phyloP scores from a whole-genome alignment of 2,888 invertebrate species.

The Cataglyphis livida region DNA sequence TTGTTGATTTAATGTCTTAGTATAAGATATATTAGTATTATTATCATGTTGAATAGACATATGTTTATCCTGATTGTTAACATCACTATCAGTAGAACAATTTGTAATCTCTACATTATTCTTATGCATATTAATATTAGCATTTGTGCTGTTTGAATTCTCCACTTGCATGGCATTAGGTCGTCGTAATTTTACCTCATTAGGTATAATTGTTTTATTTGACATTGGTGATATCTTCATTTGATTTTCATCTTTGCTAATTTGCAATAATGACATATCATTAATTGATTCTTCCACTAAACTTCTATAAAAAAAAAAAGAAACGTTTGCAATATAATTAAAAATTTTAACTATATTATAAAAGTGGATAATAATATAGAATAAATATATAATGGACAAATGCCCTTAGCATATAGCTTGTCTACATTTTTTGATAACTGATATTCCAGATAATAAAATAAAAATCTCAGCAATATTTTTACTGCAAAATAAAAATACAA shows the following conservation, averaged over 20 bases:
- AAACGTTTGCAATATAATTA: not conserved
- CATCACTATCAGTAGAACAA: not conserved
- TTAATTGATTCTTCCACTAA: slow-evolving; percentile 49
- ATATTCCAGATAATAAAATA: not conserved
- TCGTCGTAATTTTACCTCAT: not conserved
- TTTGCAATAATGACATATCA: slow-evolving; percentile 5
- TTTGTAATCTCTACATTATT: not conserved
- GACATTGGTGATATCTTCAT: not conserved
- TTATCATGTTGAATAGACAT: not conserved
- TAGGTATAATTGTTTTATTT: not conserved
- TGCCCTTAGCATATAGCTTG: not conserved
- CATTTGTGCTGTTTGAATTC: not conserved
- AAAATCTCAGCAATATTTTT: not conserved
- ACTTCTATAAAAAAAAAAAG: slow-evolving; percentile 53
- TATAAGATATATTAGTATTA: not conserved
- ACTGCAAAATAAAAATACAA: not conserved
- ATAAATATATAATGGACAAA: not conserved
- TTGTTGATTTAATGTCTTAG: not conserved
- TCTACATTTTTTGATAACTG: not conserved
- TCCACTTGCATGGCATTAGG: slow-evolving; percentile 7
- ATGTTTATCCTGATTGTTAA: not conserved
- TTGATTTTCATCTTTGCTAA: slow-evolving; percentile 8
- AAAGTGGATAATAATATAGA: not conserved
- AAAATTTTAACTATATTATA: not conserved
- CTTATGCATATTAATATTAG: not conserved